These are phyloP conservation scores for Chelonia mydas DNA, from an alignment of 2,797 vertebrate species.

Conservation along the genomic window DNA sequence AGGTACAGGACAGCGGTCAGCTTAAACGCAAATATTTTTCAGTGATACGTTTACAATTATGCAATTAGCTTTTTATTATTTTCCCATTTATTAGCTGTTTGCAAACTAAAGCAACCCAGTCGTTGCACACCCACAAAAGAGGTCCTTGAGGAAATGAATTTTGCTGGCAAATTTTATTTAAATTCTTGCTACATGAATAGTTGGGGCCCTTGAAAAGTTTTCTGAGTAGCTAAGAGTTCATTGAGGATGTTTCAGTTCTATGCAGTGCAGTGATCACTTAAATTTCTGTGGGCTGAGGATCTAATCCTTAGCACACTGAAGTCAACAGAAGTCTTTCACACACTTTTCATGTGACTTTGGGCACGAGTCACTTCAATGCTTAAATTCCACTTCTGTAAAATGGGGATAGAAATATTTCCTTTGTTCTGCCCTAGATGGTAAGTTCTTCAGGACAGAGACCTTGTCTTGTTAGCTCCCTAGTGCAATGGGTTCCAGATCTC, in stretches of 20 bases:
- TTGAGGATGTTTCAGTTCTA: neutral
- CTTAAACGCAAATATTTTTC: constrained; percentile 39
- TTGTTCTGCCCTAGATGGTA: neutral
- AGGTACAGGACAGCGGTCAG: constrained; percentile 3
- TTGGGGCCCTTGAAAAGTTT: neutral
- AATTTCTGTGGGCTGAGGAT: no score
- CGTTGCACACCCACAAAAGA: neutral
- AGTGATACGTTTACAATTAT: constrained; percentile 50
- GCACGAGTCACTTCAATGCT: neutral
- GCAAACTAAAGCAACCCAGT: neutral
- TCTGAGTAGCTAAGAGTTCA: neutral
- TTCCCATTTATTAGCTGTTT: neutral
- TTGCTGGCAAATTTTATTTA: constrained; percentile 23
- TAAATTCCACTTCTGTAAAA: neutral
- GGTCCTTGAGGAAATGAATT: neutral
- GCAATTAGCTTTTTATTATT: constrained; percentile 36
- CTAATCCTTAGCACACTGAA: neutral
- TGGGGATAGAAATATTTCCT: neutral
- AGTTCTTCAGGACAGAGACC: neutral
- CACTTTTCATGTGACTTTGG: neutral
- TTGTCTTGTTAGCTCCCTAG: neutral
- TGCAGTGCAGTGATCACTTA: neutral
- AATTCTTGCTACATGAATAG: neutral
- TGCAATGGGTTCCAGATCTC: neutral
- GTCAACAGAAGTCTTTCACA: neutral